Percentiles rank a stretch among this genome's conserved stretches.
Conservation (phyloP, 2,888 invertebrate species). For the Tricholauxania praeusta region DNA sequence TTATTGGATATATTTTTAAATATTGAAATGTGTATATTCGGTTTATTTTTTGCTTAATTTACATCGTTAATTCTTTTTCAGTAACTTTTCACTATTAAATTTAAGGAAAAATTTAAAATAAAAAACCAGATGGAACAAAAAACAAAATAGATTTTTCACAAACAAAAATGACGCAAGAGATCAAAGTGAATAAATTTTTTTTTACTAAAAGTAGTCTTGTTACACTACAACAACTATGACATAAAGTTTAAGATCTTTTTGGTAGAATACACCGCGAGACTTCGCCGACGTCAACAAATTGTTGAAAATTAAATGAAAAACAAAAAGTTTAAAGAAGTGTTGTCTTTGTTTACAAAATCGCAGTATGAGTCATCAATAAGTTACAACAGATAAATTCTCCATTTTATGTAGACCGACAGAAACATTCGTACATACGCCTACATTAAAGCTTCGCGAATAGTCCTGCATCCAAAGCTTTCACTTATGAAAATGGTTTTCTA, state of each 20-base stretch:
- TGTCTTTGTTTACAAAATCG: constrained; percentile 9
- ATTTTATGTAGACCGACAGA: neutral
- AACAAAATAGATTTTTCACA: neutral
- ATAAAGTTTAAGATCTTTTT: neutral
- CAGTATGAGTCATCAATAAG: neutral
- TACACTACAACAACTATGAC: neutral
- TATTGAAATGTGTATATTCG: too few relatives aligned
- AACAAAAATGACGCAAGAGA: constrained; percentile 13
- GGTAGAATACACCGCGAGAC: neutral
- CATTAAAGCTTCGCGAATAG: constrained; percentile 11
- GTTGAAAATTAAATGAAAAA: neutral
- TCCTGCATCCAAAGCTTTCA: neutral
- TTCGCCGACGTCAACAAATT: neutral
- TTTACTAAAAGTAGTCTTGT: neutral
- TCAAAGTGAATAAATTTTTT: neutral
- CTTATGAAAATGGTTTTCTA: too few relatives aligned
- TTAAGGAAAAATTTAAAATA: neutral
- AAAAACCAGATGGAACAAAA: neutral
- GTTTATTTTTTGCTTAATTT: neutral
- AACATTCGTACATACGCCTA: neutral
- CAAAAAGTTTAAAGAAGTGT: neutral
- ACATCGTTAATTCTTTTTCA: neutral
- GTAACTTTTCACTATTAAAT: constrained; percentile 7
- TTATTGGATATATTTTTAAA: too few relatives aligned
- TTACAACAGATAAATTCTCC: neutral